Percentiles rank a stretch among this genome's conserved stretches.
phyloP scores from a whole-genome alignment of 23 tunicate genomes.

The Phallusia fumigata region DNA sequence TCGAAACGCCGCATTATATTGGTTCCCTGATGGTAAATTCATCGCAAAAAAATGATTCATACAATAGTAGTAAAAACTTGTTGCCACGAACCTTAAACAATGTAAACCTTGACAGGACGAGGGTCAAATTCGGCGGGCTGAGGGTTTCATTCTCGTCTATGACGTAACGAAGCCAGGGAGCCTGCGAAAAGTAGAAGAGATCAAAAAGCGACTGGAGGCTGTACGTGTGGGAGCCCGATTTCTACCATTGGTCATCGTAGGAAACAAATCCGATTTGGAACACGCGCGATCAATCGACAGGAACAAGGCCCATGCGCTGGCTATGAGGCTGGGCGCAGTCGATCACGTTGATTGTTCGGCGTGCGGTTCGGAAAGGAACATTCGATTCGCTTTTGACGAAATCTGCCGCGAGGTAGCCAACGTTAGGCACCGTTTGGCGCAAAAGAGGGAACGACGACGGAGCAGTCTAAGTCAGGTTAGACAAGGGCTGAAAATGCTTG shows the following conservation, averaged over 20 bases:
- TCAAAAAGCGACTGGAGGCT: slow-evolving; percentile 57
- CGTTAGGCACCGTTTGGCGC: slow-evolving; percentile 30
- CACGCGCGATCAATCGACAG: slow-evolving; percentile 56
- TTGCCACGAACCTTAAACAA: no score
- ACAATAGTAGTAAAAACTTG: no score
- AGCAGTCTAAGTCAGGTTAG: slow-evolving; percentile 77
- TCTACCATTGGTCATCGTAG: slow-evolving; percentile 66
- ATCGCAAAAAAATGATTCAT: no score
- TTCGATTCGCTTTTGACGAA: slow-evolving; percentile 87
- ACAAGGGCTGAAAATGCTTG: slow-evolving; percentile 77
- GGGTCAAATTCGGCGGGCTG: slow-evolving; percentile 83
- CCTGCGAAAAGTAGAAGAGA: slow-evolving; percentile 41
- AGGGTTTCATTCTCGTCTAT: slow-evolving; percentile 88
- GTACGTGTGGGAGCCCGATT: slow-evolving; percentile 29
- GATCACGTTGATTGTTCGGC: slow-evolving; percentile 89
- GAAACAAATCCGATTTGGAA: slow-evolving; percentile 79
- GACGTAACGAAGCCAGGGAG: slow-evolving; percentile 78
- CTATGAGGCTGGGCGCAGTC: slow-evolving; percentile 39
- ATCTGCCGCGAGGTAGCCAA: slow-evolving; percentile 90
- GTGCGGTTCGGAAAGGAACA: slow-evolving; percentile 56
- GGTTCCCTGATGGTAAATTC: no score
- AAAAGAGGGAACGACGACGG: slow-evolving; percentile 59
- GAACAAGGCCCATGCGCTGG: slow-evolving; percentile 49
- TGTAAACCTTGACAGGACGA: slow-evolving; percentile 68
- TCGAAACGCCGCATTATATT: no score